These are phyloP conservation scores for Rhopilema esculentum DNA, from an alignment of 30 jellyfish, hydroid and myxozoan species.

Conservation along the genomic window DNA sequence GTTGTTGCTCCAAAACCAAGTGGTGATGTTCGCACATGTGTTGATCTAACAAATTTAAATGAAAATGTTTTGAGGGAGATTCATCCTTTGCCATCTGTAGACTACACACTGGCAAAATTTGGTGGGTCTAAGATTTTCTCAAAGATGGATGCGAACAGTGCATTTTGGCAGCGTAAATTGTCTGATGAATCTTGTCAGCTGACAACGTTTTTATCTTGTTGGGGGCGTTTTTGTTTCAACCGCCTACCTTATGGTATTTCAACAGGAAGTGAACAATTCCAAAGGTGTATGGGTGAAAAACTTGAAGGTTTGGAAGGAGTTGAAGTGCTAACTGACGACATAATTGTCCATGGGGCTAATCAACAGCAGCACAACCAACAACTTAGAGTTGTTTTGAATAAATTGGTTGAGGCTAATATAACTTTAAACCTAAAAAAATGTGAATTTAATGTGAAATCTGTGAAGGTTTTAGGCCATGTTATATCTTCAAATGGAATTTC, in stretches of 20 bases:
- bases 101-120: constrained; percentile 34
- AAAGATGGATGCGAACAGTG: constrained; percentile 49
- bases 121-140: constrained; percentile 68
- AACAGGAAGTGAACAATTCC: constrained; percentile 35
- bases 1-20: constrained; percentile 29
- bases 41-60: constrained; percentile 33
- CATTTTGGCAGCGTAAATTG: constrained; percentile 39
- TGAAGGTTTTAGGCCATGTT: constrained; percentile 37
- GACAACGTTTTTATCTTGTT: constrained; percentile 33
- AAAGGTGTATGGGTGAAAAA: constrained; percentile 31
- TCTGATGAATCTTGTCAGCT: constrained; percentile 27
- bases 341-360: constrained; percentile 40
- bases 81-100: constrained; percentile 35
- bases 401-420: too few species aligned
- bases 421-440: constrained; percentile 17
- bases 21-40: constrained; percentile 19
- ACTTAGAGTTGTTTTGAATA: constrained; percentile 42
- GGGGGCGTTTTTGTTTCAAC: constrained; percentile 60
- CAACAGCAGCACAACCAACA: constrained; percentile 59
- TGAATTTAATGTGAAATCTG: constrained; percentile 26
- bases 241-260: constrained; percentile 40
- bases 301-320: constrained; percentile 54
- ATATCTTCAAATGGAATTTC: constrained; percentile 29
- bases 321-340: constrained; percentile 23
- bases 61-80: constrained; percentile 5